These are phyloP conservation scores for Drosophila atroscutellata DNA, from an alignment of 2,888 invertebrate genomes.

Conservation along the genomic window DNA sequence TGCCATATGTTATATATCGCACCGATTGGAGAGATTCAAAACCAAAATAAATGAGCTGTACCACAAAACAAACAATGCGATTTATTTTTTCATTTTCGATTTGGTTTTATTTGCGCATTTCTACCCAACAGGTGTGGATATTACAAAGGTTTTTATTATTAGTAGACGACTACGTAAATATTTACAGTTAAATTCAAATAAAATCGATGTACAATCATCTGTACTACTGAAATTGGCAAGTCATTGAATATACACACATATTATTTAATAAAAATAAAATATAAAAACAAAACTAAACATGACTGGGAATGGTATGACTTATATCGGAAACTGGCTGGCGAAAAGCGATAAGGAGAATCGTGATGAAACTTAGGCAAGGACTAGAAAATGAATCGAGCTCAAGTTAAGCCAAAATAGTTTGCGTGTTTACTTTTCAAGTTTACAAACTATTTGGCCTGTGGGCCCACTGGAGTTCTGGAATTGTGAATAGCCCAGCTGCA, in stretches of 20 bases:
- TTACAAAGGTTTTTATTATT: slow-evolving; percentile 33
- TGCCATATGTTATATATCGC: slow-evolving; percentile 57
- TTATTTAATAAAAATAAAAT: neutral
- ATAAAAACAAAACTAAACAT: neutral
- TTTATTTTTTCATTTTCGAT: slow-evolving; percentile 29
- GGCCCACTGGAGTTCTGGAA: slow-evolving; percentile 81
- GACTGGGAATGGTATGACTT: slow-evolving; percentile 3
- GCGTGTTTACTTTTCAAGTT: slow-evolving; percentile 79
- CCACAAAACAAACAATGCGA: slow-evolving; percentile 33
- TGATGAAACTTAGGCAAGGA: slow-evolving; percentile 36
- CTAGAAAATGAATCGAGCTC: slow-evolving; percentile 41
- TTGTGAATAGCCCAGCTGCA: slow-evolving; percentile 82
- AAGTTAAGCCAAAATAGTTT: slow-evolving; percentile 14
- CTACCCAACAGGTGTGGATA: slow-evolving; percentile 27
- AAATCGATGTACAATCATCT: slow-evolving; percentile 5
- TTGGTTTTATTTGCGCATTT: slow-evolving; percentile 36
- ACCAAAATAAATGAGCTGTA: slow-evolving; percentile 47
- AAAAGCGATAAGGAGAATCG: slow-evolving; percentile 10
- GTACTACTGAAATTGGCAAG: slow-evolving; percentile 29
- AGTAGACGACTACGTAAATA: slow-evolving; percentile 33
- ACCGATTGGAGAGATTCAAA: slow-evolving; percentile 33
- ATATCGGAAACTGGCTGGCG: slow-evolving; percentile 30
- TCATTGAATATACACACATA: slow-evolving; percentile 5
- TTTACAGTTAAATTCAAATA: slow-evolving; percentile 42
- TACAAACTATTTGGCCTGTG: slow-evolving; percentile 78